A percentile compares a stretch with the other conserved stretches of the same genome.
These are phyloP conservation scores for Battus philenor DNA, from an alignment of 1,140 invertebrate species.

Conservation along the genomic window DNA sequence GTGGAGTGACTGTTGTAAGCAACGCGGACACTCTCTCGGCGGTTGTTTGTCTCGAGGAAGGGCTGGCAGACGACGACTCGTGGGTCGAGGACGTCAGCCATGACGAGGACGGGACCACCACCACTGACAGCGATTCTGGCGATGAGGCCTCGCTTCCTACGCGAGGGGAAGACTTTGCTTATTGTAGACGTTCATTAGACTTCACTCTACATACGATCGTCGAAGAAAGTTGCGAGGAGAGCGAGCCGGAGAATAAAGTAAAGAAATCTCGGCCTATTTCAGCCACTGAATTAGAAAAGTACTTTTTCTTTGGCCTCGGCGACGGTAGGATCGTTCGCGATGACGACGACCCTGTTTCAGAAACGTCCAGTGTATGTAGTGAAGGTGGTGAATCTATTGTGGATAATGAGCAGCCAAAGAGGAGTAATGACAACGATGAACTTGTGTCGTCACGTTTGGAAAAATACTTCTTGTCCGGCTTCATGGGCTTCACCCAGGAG, in stretches of 20 bases:
- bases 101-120: conserved; percentile 80
- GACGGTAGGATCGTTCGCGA: conserved; percentile 79
- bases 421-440: conserved; percentile 80
- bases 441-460: conserved; percentile 89
- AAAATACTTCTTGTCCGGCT: conserved; percentile 92
- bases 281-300: conserved; percentile 91
- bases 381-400: conserved; percentile 84
- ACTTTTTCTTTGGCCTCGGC: conserved; percentile 91
- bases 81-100: conserved; percentile 91
- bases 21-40: conserved; percentile 80
- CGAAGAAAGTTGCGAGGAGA: conserved; percentile 95
- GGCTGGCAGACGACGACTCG: conserved; percentile 89
- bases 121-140: conserved; percentile 77
- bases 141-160: conserved; percentile 78
- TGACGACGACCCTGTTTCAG: conserved; percentile 86
- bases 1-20: conserved; percentile 79
- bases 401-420: conserved; percentile 74
- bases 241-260: conserved; percentile 82
- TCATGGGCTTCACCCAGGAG: conserved; percentile 86
- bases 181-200: conserved; percentile 87
- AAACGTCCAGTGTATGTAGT: conserved; percentile 91
- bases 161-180: conserved; percentile 89
- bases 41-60: conserved; percentile 87
- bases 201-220: conserved; percentile 95
- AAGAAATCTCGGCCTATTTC: conserved; percentile 80